Evolutionary conservation across 2,888 invertebrate genomes (phyloP), one percentile per base, ranked within the genome.

Genomic region (Acutogordius australiensis): DNA sequence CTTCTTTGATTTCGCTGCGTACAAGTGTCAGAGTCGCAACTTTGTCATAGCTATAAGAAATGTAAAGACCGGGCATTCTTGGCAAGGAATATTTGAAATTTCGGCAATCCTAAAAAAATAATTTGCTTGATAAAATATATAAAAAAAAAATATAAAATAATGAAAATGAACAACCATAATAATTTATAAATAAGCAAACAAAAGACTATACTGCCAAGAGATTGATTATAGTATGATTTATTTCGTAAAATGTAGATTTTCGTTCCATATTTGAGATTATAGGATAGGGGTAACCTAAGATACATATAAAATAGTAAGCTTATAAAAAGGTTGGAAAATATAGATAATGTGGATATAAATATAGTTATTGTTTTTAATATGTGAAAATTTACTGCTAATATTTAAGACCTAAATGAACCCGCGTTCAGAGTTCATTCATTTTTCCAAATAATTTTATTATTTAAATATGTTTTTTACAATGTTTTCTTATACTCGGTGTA

Each of bases 221-320:
- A 73, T 82, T 84, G 71, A 85, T 82, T 62, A 85, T 82, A 8
- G 84, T 84, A 68, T 84, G 83, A 1, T 84, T 83, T 62, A 84
- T 81, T 72, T 84, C 84, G 30, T 78, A 80, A 69, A 80, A 85
- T 2, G 84, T 80, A 1, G 84, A 79, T 64, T 81, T 80, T 18
- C 84, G 74, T 67, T 79, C 77, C 28, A 82, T 75, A 23, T 81
- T 78, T 23, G 82, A 82, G 59, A 84, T 78, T 63, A 84, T 73
- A 1, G 84, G 82, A 67, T 81, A 81, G 0, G 84, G 84, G 71
- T 85, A 85, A 68, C 82, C 72, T 72, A 65, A 21, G 44, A 37
- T n/a, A 37, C 8, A 37, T 8, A 37, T 13, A 37, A n/a, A 37
- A n/a, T n/a, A n/a, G n/a, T n/a, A n/a, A n/a, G n/a, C n/a, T n/a